Conservation (phyloP, 53 echinoderm and acorn worm species). For the Antedon mediterranea region DNA sequence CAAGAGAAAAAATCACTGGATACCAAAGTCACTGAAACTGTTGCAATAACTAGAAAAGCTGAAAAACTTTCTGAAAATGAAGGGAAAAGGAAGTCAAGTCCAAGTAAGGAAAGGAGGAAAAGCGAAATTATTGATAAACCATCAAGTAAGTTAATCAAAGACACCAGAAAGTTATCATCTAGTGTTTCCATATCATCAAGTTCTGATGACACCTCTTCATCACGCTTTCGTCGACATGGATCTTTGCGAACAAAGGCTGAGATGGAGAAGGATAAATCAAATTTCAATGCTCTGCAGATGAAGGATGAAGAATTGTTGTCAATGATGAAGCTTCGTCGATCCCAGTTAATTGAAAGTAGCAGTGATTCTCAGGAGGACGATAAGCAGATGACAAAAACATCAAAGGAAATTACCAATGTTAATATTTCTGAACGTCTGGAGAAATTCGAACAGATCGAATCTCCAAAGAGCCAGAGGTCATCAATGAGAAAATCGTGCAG, state of each 20-base stretch:
- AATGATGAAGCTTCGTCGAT: constrained; percentile 63
- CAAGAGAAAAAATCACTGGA: not conserved
- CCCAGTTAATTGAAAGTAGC: constrained; percentile 25
- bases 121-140: not conserved
- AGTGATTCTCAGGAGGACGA: constrained; percentile 60
- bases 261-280: constrained; percentile 31
- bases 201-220: constrained; percentile 12
- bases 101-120: not conserved
- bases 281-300: constrained; percentile 29
- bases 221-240: not conserved
- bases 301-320: constrained; percentile 74
- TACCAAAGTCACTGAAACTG: not conserved
- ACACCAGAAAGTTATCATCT: constrained; percentile 20
- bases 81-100: not conserved
- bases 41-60: not conserved
- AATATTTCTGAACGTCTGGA: constrained; percentile 37
- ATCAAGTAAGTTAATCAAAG: not conserved
- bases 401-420: constrained; percentile 15
- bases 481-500: constrained; percentile 14
- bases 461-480: constrained; percentile 15
- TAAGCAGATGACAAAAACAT: not conserved
- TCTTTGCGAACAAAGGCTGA: constrained; percentile 31
- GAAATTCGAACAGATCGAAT: constrained; percentile 30
- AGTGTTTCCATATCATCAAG: constrained; percentile 5
- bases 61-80: not conserved